These are phyloP conservation scores for Spodoptera picta DNA, from an alignment of 2,888 invertebrate genomes.

Conservation along the genomic window DNA sequence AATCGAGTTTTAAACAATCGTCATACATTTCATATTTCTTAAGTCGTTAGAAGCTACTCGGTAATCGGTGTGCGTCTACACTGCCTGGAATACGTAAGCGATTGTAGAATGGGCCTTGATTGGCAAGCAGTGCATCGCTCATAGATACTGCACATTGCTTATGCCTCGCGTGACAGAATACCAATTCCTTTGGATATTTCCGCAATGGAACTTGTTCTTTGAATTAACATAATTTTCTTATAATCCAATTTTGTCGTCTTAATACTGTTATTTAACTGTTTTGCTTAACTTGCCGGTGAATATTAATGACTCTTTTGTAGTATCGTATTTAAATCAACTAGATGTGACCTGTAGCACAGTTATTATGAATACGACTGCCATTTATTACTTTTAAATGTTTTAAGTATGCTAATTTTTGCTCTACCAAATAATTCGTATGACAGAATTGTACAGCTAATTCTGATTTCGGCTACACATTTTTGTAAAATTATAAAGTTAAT, in stretches of 20 bases:
- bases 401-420: slow-evolving; percentile 46
- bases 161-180: slow-evolving; percentile 55
- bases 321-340: slow-evolving; percentile 45
- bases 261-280: slow-evolving; percentile 68
- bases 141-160: slow-evolving; percentile 50
- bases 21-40: slow-evolving; percentile 47
- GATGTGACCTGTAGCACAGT: slow-evolving; percentile 38
- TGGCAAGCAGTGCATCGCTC: slow-evolving; percentile 77
- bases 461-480: slow-evolving; percentile 7
- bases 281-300: slow-evolving; percentile 43
- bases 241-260: slow-evolving; percentile 56
- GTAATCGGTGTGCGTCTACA: slow-evolving; percentile 26
- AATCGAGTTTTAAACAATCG: slow-evolving; percentile 48
- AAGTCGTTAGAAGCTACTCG: slow-evolving; percentile 32
- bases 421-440: slow-evolving; percentile 24
- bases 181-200: slow-evolving; percentile 55
- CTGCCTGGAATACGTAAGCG: slow-evolving; percentile 44
- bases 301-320: slow-evolving; percentile 57
- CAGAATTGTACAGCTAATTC: slow-evolving; percentile 21
- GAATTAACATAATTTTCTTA: slow-evolving; percentile 62
- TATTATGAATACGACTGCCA: slow-evolving; percentile 32
- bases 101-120: slow-evolving; percentile 72
- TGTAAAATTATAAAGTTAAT: too few species aligned
- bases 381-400: slow-evolving; percentile 26
- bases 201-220: slow-evolving; percentile 49